A percentile compares a stretch with the other conserved stretches of the same genome.
phyloP scores from a whole-genome alignment of 2,888 invertebrate genomes.

The Nymphalis urticae region DNA sequence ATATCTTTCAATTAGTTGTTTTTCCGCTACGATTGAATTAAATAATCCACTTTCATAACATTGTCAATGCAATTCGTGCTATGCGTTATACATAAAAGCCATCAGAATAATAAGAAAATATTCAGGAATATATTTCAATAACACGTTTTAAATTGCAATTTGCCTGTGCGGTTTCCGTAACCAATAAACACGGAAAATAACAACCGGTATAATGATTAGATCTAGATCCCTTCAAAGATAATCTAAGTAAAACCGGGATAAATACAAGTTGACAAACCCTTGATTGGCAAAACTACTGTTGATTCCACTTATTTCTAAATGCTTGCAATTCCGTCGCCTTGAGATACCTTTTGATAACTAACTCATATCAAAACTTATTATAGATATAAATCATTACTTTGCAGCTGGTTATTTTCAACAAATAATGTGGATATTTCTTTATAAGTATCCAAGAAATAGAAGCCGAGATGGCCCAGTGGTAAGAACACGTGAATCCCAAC shows the following conservation, averaged over 20 bases:
- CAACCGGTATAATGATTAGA: slow-evolving; percentile 4
- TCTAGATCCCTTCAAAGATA: slow-evolving; percentile 26
- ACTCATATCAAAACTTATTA: background rate
- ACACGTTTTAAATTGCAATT: background rate
- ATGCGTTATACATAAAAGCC: too few relatives aligned
- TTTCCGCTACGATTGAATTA: too few relatives aligned
- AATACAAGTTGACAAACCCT: slow-evolving; percentile 29
- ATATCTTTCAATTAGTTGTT: too few relatives aligned
- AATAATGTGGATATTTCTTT: too few relatives aligned
- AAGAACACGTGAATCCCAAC: too few relatives aligned
- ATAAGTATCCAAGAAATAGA: too few relatives aligned
- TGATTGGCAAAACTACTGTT: slow-evolving; percentile 36
- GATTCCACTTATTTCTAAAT: slow-evolving; percentile 26
- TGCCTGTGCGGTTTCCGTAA: background rate
- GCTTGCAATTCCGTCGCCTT: background rate
- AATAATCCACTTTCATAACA: too few relatives aligned
- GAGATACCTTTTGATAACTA: background rate
- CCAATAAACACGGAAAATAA: background rate
- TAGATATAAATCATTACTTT: background rate
- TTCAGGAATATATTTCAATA: background rate
- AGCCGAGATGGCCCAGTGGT: too few relatives aligned
- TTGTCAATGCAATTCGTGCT: too few relatives aligned
- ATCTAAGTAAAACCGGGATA: slow-evolving; percentile 18
- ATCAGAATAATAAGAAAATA: too few relatives aligned
- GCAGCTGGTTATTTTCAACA: background rate